Base-by-base conservation (phyloP, 2,797 vertebrate genomes). In the Hozukius guyotensis region DNA sequence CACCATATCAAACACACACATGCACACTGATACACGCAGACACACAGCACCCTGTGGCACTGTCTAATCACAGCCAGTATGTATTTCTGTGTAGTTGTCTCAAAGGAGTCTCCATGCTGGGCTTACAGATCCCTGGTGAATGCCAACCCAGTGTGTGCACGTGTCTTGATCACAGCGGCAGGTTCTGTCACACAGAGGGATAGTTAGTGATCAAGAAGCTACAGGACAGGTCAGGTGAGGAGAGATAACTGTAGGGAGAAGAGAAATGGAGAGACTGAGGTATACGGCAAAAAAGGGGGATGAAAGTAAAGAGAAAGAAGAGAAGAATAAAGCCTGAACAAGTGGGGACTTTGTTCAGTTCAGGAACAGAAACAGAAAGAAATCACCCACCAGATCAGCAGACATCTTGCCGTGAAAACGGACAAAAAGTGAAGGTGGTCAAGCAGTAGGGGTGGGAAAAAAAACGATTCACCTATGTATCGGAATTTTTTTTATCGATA, bases 21-120 rank as follows among this genome's bases (percentile, higher is more conserved):
- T 66, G 57, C n/a, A 80, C 49, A 63, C 7, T 11, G 13, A 29
- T 11, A 11, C 25, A 13, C 2, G 2, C 42, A 32, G 4, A 77
- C 71, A 86, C 81, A 75, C 46, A 59, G 64, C 56, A 80, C 76
- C 83, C 72, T 10, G 82, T 81, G 80, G 86, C 83, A 83, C 66
- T 25, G 66, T 89, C 78, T 93, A 87, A 89, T 89, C 88, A 88
- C 20, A 83, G 81, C 64, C 86, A 72, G 53, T 49, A 75, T 79
- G 66, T 78, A 84, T 86, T 85, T 88, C 71, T 87, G 78, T 86
- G 87, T 79, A 75, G 75, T 66, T 49, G 65, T 85, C 88, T 91
- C 83, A 86, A 83, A 87, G 85, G 78, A 80, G 71, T 68, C 72
- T 62, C 74, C 73, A 84, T 67, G 84, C 84, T 87, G 84, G 64